Percentiles rank a stretch among this genome's conserved stretches.
Evolutionary conservation across 2,888 invertebrate species (phyloP).

Genomic region (Hyposoter dolosus): DNA sequence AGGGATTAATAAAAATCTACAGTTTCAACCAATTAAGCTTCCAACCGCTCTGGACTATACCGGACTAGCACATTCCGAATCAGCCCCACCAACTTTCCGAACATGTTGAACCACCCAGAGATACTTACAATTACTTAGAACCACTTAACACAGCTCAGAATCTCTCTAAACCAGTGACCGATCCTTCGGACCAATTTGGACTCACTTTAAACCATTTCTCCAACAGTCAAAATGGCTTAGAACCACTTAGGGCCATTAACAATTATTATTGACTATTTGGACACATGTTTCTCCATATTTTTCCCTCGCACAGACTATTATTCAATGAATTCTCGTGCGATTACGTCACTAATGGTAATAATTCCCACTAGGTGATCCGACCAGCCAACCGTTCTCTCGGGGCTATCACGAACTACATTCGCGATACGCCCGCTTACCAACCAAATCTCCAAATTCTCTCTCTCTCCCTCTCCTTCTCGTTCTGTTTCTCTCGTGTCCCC

Average conservation of each 20-base stretch:
- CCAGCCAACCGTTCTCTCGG: constrained; percentile 3
- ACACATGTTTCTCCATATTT: background rate
- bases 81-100: background rate
- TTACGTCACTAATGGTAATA: constrained; percentile 29
- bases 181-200: background rate
- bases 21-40: background rate
- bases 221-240: background rate
- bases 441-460: constrained; percentile 12
- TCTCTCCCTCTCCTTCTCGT: background rate
- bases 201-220: background rate
- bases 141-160: constrained; percentile 1
- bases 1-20: background rate
- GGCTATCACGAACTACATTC: constrained; percentile 21
- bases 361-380: constrained; percentile 32
- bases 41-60: background rate
- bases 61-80: background rate
- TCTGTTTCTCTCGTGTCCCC: background rate
- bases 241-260: background rate
- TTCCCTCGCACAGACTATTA: background rate
- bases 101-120: background rate
- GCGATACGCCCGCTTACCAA: constrained; percentile 31
- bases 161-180: background rate
- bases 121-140: background rate
- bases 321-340: constrained; percentile 19
- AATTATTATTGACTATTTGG: background rate